Percentiles rank a stretch among this genome's conserved stretches.
Evolutionary conservation across 1,140 invertebrate genomes (phyloP).

Genomic region (Lutraria rhynchaena): DNA sequence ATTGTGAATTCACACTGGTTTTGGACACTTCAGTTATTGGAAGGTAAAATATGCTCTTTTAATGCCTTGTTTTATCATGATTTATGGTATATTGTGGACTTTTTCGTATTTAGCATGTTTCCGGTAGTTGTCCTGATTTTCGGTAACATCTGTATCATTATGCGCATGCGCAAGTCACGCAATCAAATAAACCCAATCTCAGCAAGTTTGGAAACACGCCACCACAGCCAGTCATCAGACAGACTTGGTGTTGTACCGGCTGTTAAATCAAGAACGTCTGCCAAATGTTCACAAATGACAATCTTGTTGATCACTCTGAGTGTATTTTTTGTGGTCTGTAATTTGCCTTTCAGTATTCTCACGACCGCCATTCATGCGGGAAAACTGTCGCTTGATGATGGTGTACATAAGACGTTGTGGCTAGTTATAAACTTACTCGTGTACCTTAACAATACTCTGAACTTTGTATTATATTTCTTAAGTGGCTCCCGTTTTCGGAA

Average conservation of each 20-base stretch:
- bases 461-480: slow-evolving; percentile 18
- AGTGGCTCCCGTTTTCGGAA: slow-evolving; percentile 2
- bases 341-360: neutral
- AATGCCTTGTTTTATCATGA: neutral
- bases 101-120: neutral
- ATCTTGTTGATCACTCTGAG: slow-evolving; percentile 1
- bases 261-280: neutral
- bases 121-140: neutral
- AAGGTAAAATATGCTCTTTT: neutral
- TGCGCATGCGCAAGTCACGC: neutral
- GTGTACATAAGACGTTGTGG: neutral
- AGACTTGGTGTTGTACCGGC: no score
- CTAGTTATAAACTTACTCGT: slow-evolving; percentile 9
- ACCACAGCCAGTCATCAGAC: neutral
- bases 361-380: no score
- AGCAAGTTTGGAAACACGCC: neutral
- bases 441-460: slow-evolving; percentile 15
- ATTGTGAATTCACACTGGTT: slow-evolving; percentile 39
- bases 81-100: slow-evolving; percentile 11
- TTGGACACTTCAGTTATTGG: neutral
- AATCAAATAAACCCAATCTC: neutral
- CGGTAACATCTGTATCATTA: slow-evolving; percentile 16
- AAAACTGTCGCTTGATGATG: neutral
- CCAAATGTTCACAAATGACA: slow-evolving; percentile 6
- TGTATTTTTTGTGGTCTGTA: slow-evolving; percentile 19